Conservation (phyloP, 2,888 invertebrate genomes). For the Acleris cristana region DNA sequence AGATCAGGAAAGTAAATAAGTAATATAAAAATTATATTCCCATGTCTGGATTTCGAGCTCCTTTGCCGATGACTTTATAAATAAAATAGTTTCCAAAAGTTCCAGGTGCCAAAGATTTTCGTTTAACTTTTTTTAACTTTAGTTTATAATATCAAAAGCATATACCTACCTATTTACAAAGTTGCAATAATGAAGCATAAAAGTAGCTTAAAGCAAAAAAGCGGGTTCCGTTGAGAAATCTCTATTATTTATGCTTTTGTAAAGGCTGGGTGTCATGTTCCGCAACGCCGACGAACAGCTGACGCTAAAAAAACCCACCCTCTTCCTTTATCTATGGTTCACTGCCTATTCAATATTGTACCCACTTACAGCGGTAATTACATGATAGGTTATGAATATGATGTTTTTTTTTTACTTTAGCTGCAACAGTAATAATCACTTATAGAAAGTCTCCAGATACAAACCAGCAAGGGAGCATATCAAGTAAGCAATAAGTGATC, state of each 20-base stretch:
- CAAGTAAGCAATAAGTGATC: neutral
- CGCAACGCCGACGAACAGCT: conserved; percentile 62
- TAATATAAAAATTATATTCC: no score
- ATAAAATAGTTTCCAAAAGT: no score
- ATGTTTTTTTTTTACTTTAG: neutral
- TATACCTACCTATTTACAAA: neutral
- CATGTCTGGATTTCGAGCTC: no score
- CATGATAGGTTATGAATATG: conserved; percentile 13
- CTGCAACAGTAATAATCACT: neutral
- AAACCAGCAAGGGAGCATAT: neutral
- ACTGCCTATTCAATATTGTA: conserved; percentile 47
- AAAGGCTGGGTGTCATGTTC: conserved; percentile 55
- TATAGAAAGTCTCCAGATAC: neutral
- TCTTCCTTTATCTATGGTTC: conserved; percentile 60
- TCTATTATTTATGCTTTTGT: conserved; percentile 55
- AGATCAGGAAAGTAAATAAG: no score
- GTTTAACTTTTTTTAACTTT: no score
- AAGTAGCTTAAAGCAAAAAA: conserved; percentile 31
- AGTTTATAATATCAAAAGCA: no score
- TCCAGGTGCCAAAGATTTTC: no score
- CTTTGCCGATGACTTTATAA: no score
- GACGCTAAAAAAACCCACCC: conserved; percentile 66
- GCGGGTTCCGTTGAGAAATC: conserved; percentile 47
- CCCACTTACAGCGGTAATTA: conserved; percentile 25
- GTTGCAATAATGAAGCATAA: conserved; percentile 18